phyloP scores from a whole-genome alignment of 2,888 invertebrate species.

The Ornithoptera priamus region DNA sequence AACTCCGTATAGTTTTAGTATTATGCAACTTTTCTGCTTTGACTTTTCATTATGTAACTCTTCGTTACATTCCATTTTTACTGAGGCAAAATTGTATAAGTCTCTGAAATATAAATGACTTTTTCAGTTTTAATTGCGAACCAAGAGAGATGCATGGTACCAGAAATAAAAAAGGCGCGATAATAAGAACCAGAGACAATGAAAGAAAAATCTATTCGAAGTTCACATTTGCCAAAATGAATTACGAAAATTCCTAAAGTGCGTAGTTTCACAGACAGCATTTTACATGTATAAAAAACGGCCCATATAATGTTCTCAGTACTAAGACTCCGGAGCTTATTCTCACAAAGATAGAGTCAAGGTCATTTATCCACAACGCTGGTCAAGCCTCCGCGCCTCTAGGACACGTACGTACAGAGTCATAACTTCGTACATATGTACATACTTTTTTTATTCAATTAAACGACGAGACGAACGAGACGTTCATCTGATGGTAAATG shows the following conservation, averaged over 20 bases:
- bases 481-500: too few species aligned
- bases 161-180: background rate
- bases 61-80: constrained; percentile 22
- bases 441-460: too few species aligned
- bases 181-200: constrained; percentile 1
- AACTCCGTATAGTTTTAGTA: constrained; percentile 14
- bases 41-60: constrained; percentile 22
- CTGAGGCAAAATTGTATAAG: constrained; percentile 12
- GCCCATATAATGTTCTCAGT: too few species aligned
- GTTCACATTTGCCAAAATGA: background rate
- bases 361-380: too few species aligned
- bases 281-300: background rate
- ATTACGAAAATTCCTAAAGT: background rate
- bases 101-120: constrained; percentile 14
- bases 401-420: too few species aligned
- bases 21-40: constrained; percentile 23
- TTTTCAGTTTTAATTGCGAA: constrained; percentile 15
- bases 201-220: background rate
- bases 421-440: background rate
- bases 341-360: too few species aligned
- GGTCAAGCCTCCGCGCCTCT: too few species aligned
- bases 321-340: too few species aligned
- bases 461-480: background rate
- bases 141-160: background rate
- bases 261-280: background rate